Evolutionary conservation across 2,113 vertebrate genomes (phyloP).

Genomic region (Chascanopsetta lugubris): DNA sequence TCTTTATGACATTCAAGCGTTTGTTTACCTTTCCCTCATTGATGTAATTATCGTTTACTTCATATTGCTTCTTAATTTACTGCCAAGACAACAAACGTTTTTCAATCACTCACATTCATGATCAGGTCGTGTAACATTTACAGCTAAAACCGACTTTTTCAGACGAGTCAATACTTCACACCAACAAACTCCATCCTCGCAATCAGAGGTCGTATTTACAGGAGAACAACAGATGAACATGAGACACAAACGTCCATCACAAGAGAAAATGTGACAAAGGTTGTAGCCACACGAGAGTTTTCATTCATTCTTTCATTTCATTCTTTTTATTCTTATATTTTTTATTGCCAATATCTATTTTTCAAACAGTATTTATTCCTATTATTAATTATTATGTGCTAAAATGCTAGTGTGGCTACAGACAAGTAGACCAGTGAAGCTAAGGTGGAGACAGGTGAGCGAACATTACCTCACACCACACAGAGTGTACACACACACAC

Average conservation of each 20-base stretch:
- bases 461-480: neutral
- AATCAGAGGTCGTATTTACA: slow-evolving; percentile 58
- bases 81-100: slow-evolving; percentile 26
- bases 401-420: slow-evolving; percentile 26
- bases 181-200: slow-evolving; percentile 37
- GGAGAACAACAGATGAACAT: slow-evolving; percentile 18
- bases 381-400: neutral
- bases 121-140: slow-evolving; percentile 50
- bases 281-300: slow-evolving; percentile 41
- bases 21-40: slow-evolving; percentile 12
- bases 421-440: slow-evolving; percentile 27
- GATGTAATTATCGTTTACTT: slow-evolving; percentile 17
- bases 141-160: slow-evolving; percentile 48
- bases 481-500: neutral
- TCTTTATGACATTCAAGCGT: slow-evolving; percentile 20
- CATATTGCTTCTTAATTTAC: slow-evolving; percentile 60
- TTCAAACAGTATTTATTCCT: neutral
- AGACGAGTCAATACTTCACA: slow-evolving; percentile 53
- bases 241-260: slow-evolving; percentile 30
- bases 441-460: slow-evolving; percentile 8
- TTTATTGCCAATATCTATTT: too few relatives aligned
- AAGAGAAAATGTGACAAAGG: slow-evolving; percentile 14
- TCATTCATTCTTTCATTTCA: too few relatives aligned
- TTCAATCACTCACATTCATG: slow-evolving; percentile 69
- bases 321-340: too few relatives aligned